These are phyloP conservation scores for Plectrocnemia conspersa DNA, from an alignment of 1,140 invertebrate species.

Conservation along the genomic window DNA sequence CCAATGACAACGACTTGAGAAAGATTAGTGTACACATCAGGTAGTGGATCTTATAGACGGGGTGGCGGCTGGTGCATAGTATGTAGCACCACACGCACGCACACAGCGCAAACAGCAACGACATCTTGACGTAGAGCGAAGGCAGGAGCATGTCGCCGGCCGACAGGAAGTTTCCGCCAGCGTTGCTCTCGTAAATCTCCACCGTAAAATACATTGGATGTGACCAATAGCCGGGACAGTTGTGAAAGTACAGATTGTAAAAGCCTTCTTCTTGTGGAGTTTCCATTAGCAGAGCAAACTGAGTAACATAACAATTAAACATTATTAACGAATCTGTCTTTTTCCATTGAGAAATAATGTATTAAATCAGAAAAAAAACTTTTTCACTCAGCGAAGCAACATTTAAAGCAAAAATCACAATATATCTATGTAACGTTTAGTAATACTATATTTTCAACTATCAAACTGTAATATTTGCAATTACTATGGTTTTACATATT, in stretches of 20 bases:
- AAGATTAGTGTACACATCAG: conserved; percentile 93
- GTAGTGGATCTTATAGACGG: conserved; percentile 95
- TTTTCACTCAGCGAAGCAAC: too few species aligned
- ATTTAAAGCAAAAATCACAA: too few species aligned
- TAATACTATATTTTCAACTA: too few species aligned
- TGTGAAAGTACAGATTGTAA: conserved; percentile 95
- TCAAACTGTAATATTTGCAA: too few species aligned
- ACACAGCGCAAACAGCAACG: conserved; percentile 82
- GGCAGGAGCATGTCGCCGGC: conserved; percentile 96
- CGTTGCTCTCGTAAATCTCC: conserved; percentile 79
- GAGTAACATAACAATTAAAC: conserved; percentile 37
- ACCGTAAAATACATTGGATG: conserved; percentile 62
- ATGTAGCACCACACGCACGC: conserved; percentile 91
- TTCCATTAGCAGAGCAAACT: conserved; percentile 81
- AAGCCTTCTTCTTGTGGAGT: conserved; percentile 80
- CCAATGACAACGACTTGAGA: conserved; percentile 84
- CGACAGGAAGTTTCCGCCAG: conserved; percentile 80
- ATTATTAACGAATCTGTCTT: conserved; percentile 24
- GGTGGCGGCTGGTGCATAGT: conserved; percentile 76
- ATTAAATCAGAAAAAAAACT: too few species aligned
- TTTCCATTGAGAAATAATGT: too few species aligned
- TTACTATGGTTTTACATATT: too few species aligned
- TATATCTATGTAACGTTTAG: too few species aligned
- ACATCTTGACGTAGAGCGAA: conserved; percentile 86
- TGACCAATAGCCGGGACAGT: conserved; percentile 69